Evolutionary conservation across 2,797 vertebrate genomes (phyloP), one percentile per base, ranked within the genome.

Genomic region (Leptoclinus maculatus): DNA sequence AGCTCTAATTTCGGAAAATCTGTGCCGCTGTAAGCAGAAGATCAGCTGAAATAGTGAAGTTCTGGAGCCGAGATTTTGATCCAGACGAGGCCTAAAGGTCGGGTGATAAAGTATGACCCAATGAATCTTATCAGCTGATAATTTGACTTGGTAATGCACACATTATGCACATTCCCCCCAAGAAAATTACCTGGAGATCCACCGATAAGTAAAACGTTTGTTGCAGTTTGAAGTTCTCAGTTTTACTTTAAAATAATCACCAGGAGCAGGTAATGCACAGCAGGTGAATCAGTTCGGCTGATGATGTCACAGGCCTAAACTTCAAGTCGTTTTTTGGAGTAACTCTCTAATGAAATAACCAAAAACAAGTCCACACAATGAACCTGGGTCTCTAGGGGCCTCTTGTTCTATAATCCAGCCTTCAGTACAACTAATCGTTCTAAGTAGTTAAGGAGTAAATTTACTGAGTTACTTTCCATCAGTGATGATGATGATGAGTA

Each of bases 161-260:
- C 2, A 59, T 38, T 58, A 56, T 59, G 32, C 23, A 45, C 10
- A 29, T 3, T 10, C 8, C 45, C 21, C 13, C 3, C 1, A 53
- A 17, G 39, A 29, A 49, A 32, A 60, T 56, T 9, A 43, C 3
- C 23, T 34, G 27, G 29, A 19, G 38, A 74, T 74, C 4, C 21
- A 66, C 17, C 21, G 39, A 66, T 19, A 57, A 51, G 17, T 62
- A 39, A 72, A 60, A 72, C 41, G n/a, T 38, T 23, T 49, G 3
- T 19, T 59, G 14, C n/a, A 19, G 56, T 13, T 72, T 27, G 8
- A 41, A 17, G 47, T 39, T 21, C 39, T 32, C 5, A 11, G 43
- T 71, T 23, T 47, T 14, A 59, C 29, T 27, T 49, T 54, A 7
- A 32, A 56, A 25, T 5, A 11, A 3, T 23, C 36, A 25, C 8